These are phyloP conservation scores for Scelioninae gen. 2 DNA, from an alignment of 2,888 invertebrate species.

Conservation along the genomic window DNA sequence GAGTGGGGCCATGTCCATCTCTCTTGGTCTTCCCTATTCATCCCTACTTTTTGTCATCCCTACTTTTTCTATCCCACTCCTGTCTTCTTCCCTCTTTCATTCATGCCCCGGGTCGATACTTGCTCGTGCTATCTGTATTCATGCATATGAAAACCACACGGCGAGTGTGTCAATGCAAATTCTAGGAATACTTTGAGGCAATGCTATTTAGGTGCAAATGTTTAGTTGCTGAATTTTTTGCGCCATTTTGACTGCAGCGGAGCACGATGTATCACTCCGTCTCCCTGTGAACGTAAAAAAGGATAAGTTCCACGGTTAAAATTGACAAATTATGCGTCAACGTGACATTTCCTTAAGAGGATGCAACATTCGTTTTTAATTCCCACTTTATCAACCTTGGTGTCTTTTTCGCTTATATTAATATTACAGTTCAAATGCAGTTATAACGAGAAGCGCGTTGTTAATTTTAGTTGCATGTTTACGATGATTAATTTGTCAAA, in stretches of 20 bases:
- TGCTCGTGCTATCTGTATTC: slow-evolving; percentile 54
- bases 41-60: slow-evolving; percentile 49
- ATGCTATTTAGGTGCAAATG: slow-evolving; percentile 50
- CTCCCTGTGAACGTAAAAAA: too few relatives aligned
- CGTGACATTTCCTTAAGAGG: too few relatives aligned
- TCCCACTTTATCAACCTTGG: too few relatives aligned
- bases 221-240: slow-evolving; percentile 29
- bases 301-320: too few relatives aligned
- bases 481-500: too few relatives aligned
- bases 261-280: too few relatives aligned
- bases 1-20: slow-evolving; percentile 14
- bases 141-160: slow-evolving; percentile 51
- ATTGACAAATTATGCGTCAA: too few relatives aligned
- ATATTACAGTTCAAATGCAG: too few relatives aligned
- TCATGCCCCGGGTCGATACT: slow-evolving; percentile 53
- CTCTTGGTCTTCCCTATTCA: slow-evolving; percentile 42
- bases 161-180: slow-evolving; percentile 52
- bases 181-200: slow-evolving; percentile 44
- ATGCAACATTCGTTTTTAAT: too few relatives aligned
- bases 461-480: too few relatives aligned
- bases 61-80: slow-evolving; percentile 47
- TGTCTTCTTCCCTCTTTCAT: slow-evolving; percentile 49
- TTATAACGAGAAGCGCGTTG: too few relatives aligned
- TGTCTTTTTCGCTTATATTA: too few relatives aligned
- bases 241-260: not conserved